phyloP scores from a whole-genome alignment of 2,888 invertebrate genomes.

The Gortyna flavago region DNA sequence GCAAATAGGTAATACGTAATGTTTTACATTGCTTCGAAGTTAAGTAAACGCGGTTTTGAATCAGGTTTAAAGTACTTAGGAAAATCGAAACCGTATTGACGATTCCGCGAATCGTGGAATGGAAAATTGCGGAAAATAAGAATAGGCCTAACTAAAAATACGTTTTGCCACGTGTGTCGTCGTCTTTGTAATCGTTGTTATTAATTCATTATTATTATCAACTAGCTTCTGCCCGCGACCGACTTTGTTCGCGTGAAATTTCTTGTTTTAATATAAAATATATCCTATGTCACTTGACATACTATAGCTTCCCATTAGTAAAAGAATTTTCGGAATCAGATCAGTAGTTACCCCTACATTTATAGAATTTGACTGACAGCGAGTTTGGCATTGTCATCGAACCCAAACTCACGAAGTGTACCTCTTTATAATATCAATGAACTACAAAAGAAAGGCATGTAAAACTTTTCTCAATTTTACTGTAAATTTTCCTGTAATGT shows the following conservation, averaged over 20 bases:
- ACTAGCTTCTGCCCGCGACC: not conserved
- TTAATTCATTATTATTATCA: not conserved
- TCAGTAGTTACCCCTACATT: not conserved
- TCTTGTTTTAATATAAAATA: no score
- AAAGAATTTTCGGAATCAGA: not conserved
- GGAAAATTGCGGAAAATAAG: not conserved
- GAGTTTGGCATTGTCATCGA: no score
- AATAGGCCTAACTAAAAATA: not conserved
- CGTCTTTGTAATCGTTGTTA: not conserved
- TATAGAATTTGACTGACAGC: no score
- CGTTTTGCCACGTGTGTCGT: no score
- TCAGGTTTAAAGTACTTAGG: not conserved
- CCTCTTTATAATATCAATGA: not conserved
- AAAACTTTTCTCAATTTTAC: not conserved
- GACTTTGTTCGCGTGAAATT: not conserved
- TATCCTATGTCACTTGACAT: not conserved
- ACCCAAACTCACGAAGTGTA: not conserved
- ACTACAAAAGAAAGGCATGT: not conserved
- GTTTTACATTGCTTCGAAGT: conserved; percentile 17
- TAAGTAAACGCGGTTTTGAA: conserved; percentile 3
- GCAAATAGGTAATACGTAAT: conserved; percentile 29
- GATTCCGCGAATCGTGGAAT: no score
- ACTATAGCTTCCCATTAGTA: not conserved
- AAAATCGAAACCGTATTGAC: not conserved
- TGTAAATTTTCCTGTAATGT: no score